Base-by-base conservation (phyloP, 2,888 invertebrate species). In the Syrista parreyssii region DNA sequence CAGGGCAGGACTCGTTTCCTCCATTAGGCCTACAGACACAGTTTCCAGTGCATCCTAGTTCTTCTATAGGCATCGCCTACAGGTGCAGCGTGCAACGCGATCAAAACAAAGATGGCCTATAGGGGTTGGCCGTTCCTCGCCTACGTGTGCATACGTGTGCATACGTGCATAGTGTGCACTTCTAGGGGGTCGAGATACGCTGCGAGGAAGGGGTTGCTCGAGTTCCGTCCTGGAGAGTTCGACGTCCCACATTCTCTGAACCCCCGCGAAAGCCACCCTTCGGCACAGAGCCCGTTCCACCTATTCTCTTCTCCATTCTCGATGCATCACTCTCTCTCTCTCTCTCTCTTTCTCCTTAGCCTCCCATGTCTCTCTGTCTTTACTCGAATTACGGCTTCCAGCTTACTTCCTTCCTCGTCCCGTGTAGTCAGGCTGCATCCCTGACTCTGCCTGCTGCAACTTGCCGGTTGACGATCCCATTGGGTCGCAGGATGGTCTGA, bases 201-300 rank as follows among this genome's bases (percentile, higher is more conserved):
- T 73, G 78, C 74, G 69, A 15, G 40, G 36, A 15, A 15, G 6
- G 69, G 69, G 69, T 69, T 32, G 69, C 4, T 69, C 32, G 69
- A 69, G 69, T 76, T 76, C 78, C 76, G 74, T 73, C 78, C 82
- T 84, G 83, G 82, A 84, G 84, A 86, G 87, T 88, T 88, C 88
- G 88, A 89, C 84, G 88, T 88, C 85, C 87, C 86, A 89, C 86
- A 88, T 89, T 89, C 83, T 84, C 82, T 81, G 83, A 84, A 82
- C 83, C 82, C 83, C 79, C 82, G 74, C 32, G 79, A 76, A 81
- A 83, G 75, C 81, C 75, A 30, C 40, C 73, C 76, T 79, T 15
- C 40, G 40, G 40, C 40, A 40, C 40, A 40, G 40, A 40, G 6
- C 40, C 40, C 40, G 69, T 76, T 72, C n/a, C 74, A 75, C 77